Evolutionary conservation across 1,140 invertebrate genomes (phyloP), one percentile per base, ranked within the genome.

Genomic region (Apis mellifera): DNA sequence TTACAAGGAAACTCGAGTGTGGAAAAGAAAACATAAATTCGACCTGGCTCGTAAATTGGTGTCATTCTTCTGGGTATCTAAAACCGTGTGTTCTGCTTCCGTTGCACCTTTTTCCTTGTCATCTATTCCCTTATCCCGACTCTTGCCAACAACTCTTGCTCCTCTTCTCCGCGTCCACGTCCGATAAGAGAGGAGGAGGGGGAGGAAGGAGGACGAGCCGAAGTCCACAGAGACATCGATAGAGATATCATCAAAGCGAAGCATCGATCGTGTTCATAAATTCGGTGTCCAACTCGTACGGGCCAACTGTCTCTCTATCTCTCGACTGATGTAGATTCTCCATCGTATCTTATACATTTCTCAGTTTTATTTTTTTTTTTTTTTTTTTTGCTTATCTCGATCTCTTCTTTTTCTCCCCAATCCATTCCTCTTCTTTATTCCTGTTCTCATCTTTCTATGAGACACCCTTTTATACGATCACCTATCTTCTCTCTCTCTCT

Each of bases 231-330:
- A 85, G 83, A 83, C 84, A 78, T 84, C 89, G 86, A 86, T 86
- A 86, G 84, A 90, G 86, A 88, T 89, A 87, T 85, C 82, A 86
- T 88, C 86, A 78, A 84, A 89, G 68, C 59, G 82, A 72, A 84
- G 60, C 66, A 83, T 86, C 88, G 88, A 89, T 89, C 87, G 81
- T 81, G 81, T 86, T 86, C 86, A 84, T 89, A 89, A 88, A 88
- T 88, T 89, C 83, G 77, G 78, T 85, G 86, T 86, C 83, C 83
- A 66, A 85, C 79, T 85, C 64, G 82, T 83, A 85, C 57, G 42
- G 60, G 11, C 48, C 68, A 78, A 60, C 62, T 60, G 68, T 59
- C 42, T 75, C 65, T 68, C 74, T 69, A 17, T 17, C 32, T 68
- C 21, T 21, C 19, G 64, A 75, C 55, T 62, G 71, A 68, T 75